Percentiles rank a stretch among this genome's conserved stretches.
phyloP scores from a whole-genome alignment of 2,888 invertebrate species.

The Archips crataeganus region DNA sequence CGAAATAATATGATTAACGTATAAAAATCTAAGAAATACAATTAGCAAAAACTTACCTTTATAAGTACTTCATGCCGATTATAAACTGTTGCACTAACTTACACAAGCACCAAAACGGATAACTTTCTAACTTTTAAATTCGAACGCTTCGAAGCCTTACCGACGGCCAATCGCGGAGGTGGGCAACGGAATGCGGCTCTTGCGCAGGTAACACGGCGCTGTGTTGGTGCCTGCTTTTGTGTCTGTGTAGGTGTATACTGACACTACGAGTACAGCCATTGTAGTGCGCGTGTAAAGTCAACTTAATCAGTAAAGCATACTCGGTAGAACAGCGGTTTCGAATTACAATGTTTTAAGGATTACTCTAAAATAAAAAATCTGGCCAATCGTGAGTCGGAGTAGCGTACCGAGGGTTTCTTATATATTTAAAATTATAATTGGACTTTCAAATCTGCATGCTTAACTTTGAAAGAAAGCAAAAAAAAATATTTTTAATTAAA shows the following conservation, averaged over 20 bases:
- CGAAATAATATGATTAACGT: neutral
- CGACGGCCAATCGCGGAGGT: constrained; percentile 75
- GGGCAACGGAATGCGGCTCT: constrained; percentile 81
- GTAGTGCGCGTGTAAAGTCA: constrained; percentile 54
- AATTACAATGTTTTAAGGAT: neutral
- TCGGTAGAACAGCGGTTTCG: constrained; percentile 1
- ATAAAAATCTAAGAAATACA: neutral
- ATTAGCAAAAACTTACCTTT: constrained; percentile 47
- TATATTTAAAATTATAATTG: too few relatives aligned
- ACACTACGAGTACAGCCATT: constrained; percentile 58
- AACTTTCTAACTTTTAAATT: constrained; percentile 75
- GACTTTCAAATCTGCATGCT: too few relatives aligned
- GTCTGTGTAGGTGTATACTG: constrained; percentile 63
- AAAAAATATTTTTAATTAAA: too few relatives aligned
- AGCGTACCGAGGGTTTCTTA: too few relatives aligned
- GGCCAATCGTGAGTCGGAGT: neutral
- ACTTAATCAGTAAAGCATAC: constrained; percentile 22
- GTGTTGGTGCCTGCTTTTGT: constrained; percentile 51
- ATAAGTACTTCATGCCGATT: constrained; percentile 47
- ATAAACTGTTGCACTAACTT: neutral
- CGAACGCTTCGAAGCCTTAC: constrained; percentile 68
- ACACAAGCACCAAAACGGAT: constrained; percentile 51
- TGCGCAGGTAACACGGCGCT: constrained; percentile 75
- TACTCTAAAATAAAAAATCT: too few relatives aligned
- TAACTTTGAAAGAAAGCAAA: too few relatives aligned